Conservation (phyloP, 2,888 invertebrate species). For the Chymomyza procnemis region DNA sequence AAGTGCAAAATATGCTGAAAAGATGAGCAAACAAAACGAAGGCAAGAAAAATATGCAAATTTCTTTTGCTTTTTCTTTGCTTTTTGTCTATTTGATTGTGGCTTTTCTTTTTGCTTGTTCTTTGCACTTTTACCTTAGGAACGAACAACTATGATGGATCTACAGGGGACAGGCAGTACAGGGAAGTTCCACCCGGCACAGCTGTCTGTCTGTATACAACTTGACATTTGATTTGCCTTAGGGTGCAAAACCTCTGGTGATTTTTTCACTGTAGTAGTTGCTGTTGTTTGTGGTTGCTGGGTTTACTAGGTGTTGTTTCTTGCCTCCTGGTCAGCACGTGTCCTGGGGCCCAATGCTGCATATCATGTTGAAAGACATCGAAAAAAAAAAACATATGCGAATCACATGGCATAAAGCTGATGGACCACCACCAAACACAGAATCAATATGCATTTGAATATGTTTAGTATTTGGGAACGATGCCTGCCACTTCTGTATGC, state of each 20-base stretch:
- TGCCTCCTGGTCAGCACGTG: constrained; percentile 11
- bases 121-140: background rate
- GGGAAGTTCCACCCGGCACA: background rate
- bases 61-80: constrained; percentile 30
- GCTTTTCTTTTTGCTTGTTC: constrained; percentile 23
- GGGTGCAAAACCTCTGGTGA: background rate
- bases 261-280: constrained; percentile 17
- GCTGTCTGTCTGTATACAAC: background rate
- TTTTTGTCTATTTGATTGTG: constrained; percentile 33
- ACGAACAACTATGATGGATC: too few relatives aligned
- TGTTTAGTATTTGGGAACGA: constrained; percentile 16
- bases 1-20: constrained; percentile 8
- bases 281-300: constrained; percentile 35
- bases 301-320: constrained; percentile 25
- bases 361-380: constrained; percentile 30
- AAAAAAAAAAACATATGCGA: background rate
- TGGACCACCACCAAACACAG: constrained; percentile 61
- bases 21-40: constrained; percentile 3
- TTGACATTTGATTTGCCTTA: background rate
- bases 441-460: constrained; percentile 72
- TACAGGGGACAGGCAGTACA: too few relatives aligned
- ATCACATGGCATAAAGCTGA: constrained; percentile 19
- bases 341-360: constrained; percentile 61
- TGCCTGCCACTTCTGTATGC: background rate
- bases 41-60: constrained; percentile 55